phyloP scores from a whole-genome alignment of 2,113 vertebrate genomes.

The Sturnus vulgaris region DNA sequence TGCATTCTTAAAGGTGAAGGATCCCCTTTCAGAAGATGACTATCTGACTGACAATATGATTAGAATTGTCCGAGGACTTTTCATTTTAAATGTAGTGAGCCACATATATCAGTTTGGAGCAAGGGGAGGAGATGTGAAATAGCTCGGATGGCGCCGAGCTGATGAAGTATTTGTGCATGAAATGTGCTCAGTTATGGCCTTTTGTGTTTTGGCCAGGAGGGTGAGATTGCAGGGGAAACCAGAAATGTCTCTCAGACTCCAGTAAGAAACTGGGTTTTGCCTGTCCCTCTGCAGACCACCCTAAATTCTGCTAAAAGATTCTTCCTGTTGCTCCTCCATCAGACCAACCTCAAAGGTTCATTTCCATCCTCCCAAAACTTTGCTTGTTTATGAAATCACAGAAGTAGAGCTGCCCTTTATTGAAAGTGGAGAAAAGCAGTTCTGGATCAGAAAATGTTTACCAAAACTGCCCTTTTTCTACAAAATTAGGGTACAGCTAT shows the following conservation, averaged over 20 bases:
- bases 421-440: background rate
- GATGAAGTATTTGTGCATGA: conserved; percentile 31
- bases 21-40: conserved; percentile 71
- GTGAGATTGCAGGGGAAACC: background rate
- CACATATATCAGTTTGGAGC: conserved; percentile 48
- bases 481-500: background rate
- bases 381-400: accelerated
- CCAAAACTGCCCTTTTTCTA: background rate
- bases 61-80: conserved; percentile 72
- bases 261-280: background rate
- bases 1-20: conserved; percentile 76
- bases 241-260: background rate
- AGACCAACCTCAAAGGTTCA: background rate
- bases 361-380: background rate
- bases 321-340: background rate
- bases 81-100: conserved; percentile 66
- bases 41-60: conserved; percentile 76
- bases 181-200: conserved; percentile 18
- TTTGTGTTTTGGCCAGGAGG: background rate
- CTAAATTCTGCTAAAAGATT: background rate
- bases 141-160: background rate
- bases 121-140: conserved; percentile 11
- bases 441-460: background rate
- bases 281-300: background rate
- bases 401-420: background rate